A percentile compares a stretch with the other conserved stretches of the same genome.
phyloP scores from a whole-genome alignment of 2,113 vertebrate species.

The Lycaon pictus region DNA sequence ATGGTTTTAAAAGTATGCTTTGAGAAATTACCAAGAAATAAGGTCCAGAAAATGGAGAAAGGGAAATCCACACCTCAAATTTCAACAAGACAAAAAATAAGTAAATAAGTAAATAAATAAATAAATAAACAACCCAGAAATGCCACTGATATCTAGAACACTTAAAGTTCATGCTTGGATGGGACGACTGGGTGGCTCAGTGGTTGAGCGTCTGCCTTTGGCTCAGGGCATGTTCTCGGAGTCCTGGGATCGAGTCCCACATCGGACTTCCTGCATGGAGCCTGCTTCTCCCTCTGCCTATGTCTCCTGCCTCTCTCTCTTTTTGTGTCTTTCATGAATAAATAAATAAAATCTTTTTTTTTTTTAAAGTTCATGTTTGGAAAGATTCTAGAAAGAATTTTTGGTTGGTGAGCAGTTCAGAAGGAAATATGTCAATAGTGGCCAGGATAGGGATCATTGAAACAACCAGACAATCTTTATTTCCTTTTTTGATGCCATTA shows the following conservation, averaged over 20 bases:
- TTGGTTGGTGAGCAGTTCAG: neutral
- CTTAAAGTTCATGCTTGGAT: neutral
- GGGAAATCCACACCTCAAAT: neutral
- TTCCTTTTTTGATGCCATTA: neutral
- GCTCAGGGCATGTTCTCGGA: too few species aligned
- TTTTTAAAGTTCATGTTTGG: neutral
- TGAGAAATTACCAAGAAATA: neutral
- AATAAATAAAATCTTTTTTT: too few species aligned
- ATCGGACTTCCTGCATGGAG: too few species aligned
- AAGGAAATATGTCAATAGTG: neutral
- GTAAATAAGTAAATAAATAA: neutral
- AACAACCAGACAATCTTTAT: neutral
- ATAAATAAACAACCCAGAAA: neutral
- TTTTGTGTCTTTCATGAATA: too few species aligned
- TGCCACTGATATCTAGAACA: neutral
- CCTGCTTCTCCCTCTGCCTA: too few species aligned
- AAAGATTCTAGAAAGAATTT: slow-evolving; percentile 16
- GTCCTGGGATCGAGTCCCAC: too few species aligned
- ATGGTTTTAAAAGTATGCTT: neutral
- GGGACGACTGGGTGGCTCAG: too few species aligned
- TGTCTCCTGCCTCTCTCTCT: too few species aligned
- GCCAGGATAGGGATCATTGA: neutral
- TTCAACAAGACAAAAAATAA: neutral
- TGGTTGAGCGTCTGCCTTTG: too few species aligned
- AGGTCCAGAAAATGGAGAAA: neutral